Conservation (phyloP, 2,888 invertebrate species). For the Heliconius hortense region DNA sequence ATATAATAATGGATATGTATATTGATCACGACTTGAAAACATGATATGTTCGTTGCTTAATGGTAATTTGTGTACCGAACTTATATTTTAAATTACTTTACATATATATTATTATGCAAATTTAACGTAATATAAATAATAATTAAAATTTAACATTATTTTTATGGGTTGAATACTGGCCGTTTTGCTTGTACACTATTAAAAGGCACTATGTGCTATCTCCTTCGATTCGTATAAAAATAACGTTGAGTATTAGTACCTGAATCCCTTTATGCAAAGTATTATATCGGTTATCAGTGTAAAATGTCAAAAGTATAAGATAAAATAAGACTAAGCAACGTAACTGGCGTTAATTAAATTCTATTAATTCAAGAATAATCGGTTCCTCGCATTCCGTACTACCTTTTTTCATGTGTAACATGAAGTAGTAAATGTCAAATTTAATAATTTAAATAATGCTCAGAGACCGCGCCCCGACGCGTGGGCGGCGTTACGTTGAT, state of each 20-base stretch:
- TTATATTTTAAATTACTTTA: no score
- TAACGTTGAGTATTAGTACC: not conserved
- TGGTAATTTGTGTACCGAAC: no score
- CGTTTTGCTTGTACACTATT: not conserved
- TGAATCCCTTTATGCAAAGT: not conserved
- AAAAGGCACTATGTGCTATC: not conserved
- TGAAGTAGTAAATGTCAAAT: conserved; percentile 34
- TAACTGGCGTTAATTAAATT: not conserved
- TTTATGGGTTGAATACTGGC: no score
- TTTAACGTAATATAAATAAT: not conserved
- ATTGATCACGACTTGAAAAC: not conserved
- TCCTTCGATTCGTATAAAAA: not conserved
- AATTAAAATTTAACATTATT: not conserved
- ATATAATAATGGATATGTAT: not conserved
- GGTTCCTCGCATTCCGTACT: conserved; percentile 21
- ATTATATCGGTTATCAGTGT: not conserved
- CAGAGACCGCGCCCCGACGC: conserved; percentile 21
- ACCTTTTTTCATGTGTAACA: conserved; percentile 33
- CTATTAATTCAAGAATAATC: conserved; percentile 17
- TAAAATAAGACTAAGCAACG: conserved; percentile 16
- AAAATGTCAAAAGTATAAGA: conserved; percentile 1
- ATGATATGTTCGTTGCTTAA: not conserved
- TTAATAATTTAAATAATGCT: conserved; percentile 38
- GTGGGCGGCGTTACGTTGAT: conserved; percentile 31
- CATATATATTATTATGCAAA: not conserved